phyloP scores from a whole-genome alignment of 2,113 vertebrate genomes.

The Chinchilla lanigera region DNA sequence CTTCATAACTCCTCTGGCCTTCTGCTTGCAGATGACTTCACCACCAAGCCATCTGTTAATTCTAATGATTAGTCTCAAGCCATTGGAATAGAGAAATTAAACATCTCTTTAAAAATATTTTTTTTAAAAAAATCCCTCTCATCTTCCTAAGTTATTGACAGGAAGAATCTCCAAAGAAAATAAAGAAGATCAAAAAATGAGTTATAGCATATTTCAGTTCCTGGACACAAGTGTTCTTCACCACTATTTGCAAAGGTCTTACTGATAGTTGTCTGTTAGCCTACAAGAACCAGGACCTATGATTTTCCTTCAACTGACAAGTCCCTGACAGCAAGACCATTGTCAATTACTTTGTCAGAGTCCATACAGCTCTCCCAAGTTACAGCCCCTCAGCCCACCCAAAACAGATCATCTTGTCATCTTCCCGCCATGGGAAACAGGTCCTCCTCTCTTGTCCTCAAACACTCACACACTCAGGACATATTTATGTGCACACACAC shows the following conservation, averaged over 20 bases:
- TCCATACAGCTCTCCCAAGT: neutral
- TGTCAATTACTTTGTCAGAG: neutral
- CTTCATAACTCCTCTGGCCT: constrained; percentile 50
- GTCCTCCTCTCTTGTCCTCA: too few relatives aligned
- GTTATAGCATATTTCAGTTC: neutral
- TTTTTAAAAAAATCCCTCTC: constrained; percentile 54
- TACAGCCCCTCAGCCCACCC: neutral
- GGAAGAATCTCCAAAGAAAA: constrained; percentile 45
- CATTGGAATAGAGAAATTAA: constrained; percentile 49
- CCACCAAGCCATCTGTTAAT: constrained; percentile 69
- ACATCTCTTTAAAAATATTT: constrained; percentile 37
- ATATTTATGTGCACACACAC: neutral
- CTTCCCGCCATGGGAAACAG: neutral
- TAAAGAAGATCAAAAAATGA: neutral
- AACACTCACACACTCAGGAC: neutral
- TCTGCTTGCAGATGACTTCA: constrained; percentile 26
- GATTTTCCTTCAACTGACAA: neutral
- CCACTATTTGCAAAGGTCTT: neutral
- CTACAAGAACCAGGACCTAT: too few relatives aligned
- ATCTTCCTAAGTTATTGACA: constrained; percentile 59
- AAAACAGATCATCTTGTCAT: neutral
- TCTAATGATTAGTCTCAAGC: constrained; percentile 40
- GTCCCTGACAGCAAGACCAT: neutral
- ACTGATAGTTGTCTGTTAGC: neutral
- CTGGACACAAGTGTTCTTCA: neutral